phyloP scores from a whole-genome alignment of 1,140 invertebrate species.

The Trachymyrmex septentrionalis region DNA sequence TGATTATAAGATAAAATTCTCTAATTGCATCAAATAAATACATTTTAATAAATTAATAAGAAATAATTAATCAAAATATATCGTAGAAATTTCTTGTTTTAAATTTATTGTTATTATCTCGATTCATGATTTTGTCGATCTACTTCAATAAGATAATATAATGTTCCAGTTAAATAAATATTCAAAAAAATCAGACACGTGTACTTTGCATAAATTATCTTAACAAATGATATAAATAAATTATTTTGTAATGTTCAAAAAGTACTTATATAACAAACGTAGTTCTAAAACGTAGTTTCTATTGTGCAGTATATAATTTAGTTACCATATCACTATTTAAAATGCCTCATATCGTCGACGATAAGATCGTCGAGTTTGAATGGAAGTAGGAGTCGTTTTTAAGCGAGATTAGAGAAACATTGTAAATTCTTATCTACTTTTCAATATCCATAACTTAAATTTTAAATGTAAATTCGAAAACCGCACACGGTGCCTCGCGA shows the following conservation, averaged over 20 bases:
- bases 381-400: background rate
- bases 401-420: background rate
- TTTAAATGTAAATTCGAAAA: background rate
- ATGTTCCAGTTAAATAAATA: background rate
- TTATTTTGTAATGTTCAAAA: background rate
- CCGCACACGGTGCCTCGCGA: background rate
- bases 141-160: background rate
- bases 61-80: background rate
- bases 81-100: background rate
- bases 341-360: background rate
- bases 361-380: background rate
- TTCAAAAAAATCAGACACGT: background rate
- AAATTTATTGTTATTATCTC: background rate
- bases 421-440: conserved; percentile 8
- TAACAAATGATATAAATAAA: background rate
- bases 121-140: background rate
- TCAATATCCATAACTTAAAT: too few species aligned
- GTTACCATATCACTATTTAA: background rate
- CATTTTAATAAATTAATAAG: background rate
- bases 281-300: too few species aligned
- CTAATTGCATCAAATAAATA: too few species aligned
- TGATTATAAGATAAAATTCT: too few species aligned
- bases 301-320: too few species aligned
- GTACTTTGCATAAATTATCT: background rate
- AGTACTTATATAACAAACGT: background rate